Conservation (phyloP, 2,113 vertebrate genomes). For the Eidolon helvum region DNA sequence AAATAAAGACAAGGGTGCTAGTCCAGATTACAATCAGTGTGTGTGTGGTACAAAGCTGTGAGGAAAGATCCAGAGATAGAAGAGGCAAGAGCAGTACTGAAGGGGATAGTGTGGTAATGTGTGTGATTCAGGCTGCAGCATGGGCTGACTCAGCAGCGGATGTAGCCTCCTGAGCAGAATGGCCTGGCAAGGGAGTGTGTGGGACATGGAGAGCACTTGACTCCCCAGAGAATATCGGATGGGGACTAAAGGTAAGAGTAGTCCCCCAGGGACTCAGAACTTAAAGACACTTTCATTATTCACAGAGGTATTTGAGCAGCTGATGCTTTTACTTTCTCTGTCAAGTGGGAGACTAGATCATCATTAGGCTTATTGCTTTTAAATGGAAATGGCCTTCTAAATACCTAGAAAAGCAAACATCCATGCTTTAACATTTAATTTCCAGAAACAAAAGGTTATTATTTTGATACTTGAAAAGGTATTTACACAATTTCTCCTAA, state of each 20-base stretch:
- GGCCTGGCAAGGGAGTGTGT: not conserved
- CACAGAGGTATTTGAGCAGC: not conserved
- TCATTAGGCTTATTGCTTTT: not conserved
- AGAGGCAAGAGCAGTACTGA: not conserved
- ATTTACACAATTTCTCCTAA: constrained; percentile 42
- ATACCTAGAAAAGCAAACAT: constrained; percentile 34
- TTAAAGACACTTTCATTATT: constrained; percentile 22
- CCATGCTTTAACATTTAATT: not conserved
- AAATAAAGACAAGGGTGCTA: not conserved
- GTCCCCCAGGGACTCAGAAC: not conserved
- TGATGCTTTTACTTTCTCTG: not conserved
- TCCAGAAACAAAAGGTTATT: constrained; percentile 51
- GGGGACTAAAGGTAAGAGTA: not conserved
- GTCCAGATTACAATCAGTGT: not conserved
- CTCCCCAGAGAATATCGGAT: not conserved
- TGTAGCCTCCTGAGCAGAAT: not conserved
- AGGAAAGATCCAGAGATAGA: not conserved
- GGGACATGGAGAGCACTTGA: accelerated
- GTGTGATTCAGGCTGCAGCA: not conserved
- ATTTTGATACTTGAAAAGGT: constrained; percentile 46
- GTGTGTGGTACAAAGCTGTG: not conserved
- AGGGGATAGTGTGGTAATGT: not conserved
- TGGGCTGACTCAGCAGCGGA: not conserved
- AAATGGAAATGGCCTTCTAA: constrained; percentile 4
- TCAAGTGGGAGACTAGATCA: not conserved